A percentile compares a stretch with the other conserved stretches of the same genome.
Evolutionary conservation across 2,888 invertebrate species (phyloP).

Genomic region (Nineta flava): DNA sequence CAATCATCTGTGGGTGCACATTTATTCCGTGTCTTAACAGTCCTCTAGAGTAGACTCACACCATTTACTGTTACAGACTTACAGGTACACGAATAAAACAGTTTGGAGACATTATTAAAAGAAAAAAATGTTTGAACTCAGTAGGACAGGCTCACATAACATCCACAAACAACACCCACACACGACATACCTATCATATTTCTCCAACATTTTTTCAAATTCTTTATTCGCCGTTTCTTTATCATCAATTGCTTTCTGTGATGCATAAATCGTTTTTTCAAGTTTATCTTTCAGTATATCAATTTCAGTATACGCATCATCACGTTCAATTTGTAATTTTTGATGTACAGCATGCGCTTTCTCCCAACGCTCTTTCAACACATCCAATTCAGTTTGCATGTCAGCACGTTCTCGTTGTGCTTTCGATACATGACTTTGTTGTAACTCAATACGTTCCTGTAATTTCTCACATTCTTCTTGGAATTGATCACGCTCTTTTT

Average conservation of each 20-base stretch:
- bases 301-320: conserved; percentile 70
- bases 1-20: too few species aligned
- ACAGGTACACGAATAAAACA: too few species aligned
- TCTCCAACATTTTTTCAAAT: conserved; percentile 82
- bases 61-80: too few species aligned
- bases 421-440: conserved; percentile 66
- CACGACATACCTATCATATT: conserved; percentile 61
- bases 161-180: too few species aligned
- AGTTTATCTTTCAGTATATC: conserved; percentile 79
- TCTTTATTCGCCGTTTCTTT: conserved; percentile 79
- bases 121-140: too few species aligned
- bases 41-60: too few species aligned
- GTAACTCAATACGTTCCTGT: conserved; percentile 67
- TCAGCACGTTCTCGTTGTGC: conserved; percentile 74
- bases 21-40: too few species aligned
- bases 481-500: conserved; percentile 76
- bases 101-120: too few species aligned
- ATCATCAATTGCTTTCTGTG: conserved; percentile 75
- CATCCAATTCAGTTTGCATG: conserved; percentile 69
- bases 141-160: too few species aligned
- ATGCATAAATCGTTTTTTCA: conserved; percentile 68
- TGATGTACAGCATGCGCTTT: conserved; percentile 72
- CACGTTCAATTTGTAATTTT: conserved; percentile 73
- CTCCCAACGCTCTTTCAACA: conserved; percentile 77
- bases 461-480: conserved; percentile 67